phyloP scores from a whole-genome alignment of 2,888 invertebrate species.

The Drosophila stalkeri region DNA sequence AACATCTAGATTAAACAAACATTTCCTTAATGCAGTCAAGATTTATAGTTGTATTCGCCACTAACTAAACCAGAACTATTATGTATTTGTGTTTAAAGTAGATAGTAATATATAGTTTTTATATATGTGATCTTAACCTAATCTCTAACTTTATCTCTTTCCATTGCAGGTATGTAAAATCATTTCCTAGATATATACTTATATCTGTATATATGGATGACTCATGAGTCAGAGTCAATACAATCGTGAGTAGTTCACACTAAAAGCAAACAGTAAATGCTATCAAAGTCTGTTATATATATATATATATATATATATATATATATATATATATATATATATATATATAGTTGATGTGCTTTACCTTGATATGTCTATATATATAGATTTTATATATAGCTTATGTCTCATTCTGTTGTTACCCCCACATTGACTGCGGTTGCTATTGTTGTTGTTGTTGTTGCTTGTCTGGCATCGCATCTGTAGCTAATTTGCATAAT shows the following conservation, averaged over 20 bases:
- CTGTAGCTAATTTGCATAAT: constrained; percentile 75
- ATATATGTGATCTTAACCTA: constrained; percentile 23
- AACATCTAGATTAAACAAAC: neutral
- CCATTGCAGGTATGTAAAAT: constrained; percentile 62
- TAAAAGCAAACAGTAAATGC: constrained; percentile 45
- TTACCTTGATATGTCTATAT: constrained; percentile 45
- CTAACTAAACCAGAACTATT: constrained; percentile 4
- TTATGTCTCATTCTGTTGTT: constrained; percentile 18
- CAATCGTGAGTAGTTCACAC: constrained; percentile 61
- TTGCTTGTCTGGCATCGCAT: constrained; percentile 50
- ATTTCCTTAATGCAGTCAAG: constrained; percentile 4
- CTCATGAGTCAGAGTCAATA: constrained; percentile 26
- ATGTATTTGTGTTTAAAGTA: neutral
- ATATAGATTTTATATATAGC: constrained; percentile 24
- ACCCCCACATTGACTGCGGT: constrained; percentile 37
- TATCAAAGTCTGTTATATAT: constrained; percentile 32
- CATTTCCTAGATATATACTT: constrained; percentile 21
- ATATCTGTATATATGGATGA: constrained; percentile 21
- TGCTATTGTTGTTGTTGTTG: neutral
- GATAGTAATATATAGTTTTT: neutral
- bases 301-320: constrained; percentile 36
- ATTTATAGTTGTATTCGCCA: constrained; percentile 7
- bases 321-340: no score
- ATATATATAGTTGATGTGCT: constrained; percentile 22
- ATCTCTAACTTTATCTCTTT: constrained; percentile 27